Percentiles rank a stretch among this genome's conserved stretches.
phyloP scores from a whole-genome alignment of 1,140 invertebrate genomes.

The Scaptomyza pallida region DNA sequence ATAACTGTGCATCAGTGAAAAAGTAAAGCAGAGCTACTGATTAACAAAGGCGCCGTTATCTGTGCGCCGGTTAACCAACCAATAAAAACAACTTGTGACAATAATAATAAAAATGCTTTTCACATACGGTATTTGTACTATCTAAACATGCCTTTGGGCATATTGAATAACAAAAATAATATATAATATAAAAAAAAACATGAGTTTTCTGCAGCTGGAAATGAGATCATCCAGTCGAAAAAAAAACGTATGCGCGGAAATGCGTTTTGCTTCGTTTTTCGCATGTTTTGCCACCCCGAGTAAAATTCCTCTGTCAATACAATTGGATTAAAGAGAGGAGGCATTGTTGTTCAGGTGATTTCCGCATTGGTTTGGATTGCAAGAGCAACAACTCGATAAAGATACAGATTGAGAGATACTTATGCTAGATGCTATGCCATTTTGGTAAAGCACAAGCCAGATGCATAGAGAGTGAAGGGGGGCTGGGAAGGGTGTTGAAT shows the following conservation, averaged over 20 bases:
- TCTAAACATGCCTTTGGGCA: not conserved
- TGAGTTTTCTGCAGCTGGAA: constrained; percentile 64
- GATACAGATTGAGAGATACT: constrained; percentile 33
- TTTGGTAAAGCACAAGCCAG: not conserved
- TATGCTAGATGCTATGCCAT: constrained; percentile 1
- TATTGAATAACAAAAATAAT: not conserved
- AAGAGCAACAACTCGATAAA: constrained; percentile 13
- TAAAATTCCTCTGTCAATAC: not conserved
- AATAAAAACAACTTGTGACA: constrained; percentile 4
- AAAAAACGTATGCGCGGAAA: not conserved
- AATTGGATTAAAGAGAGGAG: constrained; percentile 18
- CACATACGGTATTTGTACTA: not conserved
- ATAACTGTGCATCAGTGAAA: not conserved
- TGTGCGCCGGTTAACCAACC: not conserved
- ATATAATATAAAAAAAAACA: constrained; percentile 6
- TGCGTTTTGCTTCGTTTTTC: constrained; percentile 13
- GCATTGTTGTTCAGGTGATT: constrained; percentile 47
- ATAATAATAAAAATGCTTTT: not conserved
- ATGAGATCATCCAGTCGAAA: constrained; percentile 47
- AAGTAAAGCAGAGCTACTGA: too few species aligned
- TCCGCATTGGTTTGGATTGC: constrained; percentile 55
- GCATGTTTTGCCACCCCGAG: not conserved
- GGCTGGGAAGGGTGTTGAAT: not conserved
- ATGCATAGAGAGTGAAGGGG: not conserved
- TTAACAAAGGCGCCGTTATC: constrained; percentile 13